Conservation (phyloP, 2,888 invertebrate species). For the Mystacides longicornis region DNA sequence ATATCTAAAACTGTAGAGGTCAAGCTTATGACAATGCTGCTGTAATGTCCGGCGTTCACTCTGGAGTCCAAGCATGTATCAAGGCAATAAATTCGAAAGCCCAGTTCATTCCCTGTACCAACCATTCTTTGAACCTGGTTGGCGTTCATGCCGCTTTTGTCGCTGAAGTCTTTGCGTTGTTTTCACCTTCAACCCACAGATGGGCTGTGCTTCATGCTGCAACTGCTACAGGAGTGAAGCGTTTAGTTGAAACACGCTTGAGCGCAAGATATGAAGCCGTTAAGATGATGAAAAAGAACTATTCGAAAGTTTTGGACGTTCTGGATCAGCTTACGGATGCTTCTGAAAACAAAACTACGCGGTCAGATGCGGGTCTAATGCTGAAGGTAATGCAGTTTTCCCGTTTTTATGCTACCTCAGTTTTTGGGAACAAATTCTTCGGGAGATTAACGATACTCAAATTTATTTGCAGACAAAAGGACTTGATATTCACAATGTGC, state of each 20-base stretch:
- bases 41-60: not conserved
- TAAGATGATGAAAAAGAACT: not conserved
- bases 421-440: too few species aligned
- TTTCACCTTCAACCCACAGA: not conserved
- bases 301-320: not conserved
- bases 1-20: not conserved
- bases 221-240: not conserved
- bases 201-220: not conserved
- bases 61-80: not conserved
- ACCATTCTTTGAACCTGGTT: not conserved
- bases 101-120: not conserved
- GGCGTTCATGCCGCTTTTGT: not conserved
- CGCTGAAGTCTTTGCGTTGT: not conserved
- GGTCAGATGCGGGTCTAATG: too few species aligned
- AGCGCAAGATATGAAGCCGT: not conserved
- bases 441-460: too few species aligned
- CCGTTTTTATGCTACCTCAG: too few species aligned
- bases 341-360: too few species aligned
- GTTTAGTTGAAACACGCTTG: not conserved
- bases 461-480: too few species aligned
- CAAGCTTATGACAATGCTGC: not conserved
- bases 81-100: too few species aligned
- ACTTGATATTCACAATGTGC: too few species aligned
- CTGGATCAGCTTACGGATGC: not conserved
- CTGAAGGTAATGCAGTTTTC: too few species aligned